Percentiles rank a stretch among this genome's conserved stretches.
Evolutionary conservation across 2,113 vertebrate species (phyloP).

Genomic region (Dinomys branickii): DNA sequence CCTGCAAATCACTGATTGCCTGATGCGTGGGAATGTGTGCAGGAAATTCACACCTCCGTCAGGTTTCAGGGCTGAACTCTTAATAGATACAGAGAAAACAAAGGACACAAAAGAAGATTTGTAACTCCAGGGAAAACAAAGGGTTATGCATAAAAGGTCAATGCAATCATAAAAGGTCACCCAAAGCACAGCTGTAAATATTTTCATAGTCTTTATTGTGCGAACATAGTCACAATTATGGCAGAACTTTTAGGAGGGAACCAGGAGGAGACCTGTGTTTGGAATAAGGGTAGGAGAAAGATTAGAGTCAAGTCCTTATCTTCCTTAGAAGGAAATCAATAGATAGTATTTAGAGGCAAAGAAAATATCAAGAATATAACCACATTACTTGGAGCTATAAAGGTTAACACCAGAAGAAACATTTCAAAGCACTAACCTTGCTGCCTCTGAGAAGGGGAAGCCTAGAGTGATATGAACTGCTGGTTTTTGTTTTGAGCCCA

Average conservation of each 20-base stretch:
- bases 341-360: not conserved
- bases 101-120: not conserved
- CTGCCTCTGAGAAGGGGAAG: not conserved
- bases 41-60: not conserved
- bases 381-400: not conserved
- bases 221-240: not conserved
- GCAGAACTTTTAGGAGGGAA: not conserved
- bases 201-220: not conserved
- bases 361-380: not conserved
- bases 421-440: too few species aligned
- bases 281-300: not conserved
- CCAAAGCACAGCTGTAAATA: not conserved
- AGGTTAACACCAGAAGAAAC: not conserved
- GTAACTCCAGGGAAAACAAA: not conserved
- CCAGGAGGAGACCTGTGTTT: not conserved
- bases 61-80: not conserved
- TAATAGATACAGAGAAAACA: not conserved
- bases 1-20: not conserved
- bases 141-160: not conserved
- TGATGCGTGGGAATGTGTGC: too few species aligned
- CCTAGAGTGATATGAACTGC: not conserved
- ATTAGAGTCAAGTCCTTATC: not conserved
- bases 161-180: not conserved
- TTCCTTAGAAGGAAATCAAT: not conserved
- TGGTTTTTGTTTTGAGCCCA: not conserved